Percentiles rank a stretch among this genome's conserved stretches.
Conservation (phyloP, 2,113 vertebrate species). For the Tupaia tana region DNA sequence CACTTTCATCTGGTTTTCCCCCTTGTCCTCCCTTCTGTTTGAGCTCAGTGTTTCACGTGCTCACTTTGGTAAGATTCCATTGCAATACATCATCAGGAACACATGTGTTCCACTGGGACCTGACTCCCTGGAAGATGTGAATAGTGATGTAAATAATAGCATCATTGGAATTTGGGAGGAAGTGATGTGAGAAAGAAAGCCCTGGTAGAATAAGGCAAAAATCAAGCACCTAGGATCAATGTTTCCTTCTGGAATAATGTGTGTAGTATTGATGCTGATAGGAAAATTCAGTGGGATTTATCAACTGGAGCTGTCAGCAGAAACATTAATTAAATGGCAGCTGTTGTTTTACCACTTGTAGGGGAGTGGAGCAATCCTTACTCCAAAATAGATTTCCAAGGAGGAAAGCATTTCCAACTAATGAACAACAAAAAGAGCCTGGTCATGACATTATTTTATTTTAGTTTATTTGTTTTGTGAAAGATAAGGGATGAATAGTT, state of each 20-base stretch:
- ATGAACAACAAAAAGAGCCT: constrained; percentile 74
- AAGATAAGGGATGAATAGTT: constrained; percentile 59
- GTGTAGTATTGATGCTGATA: constrained; percentile 61
- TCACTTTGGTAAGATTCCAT: constrained; percentile 68
- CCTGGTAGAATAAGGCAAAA: constrained; percentile 43
- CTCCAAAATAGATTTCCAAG: constrained; percentile 85
- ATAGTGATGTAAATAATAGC: constrained; percentile 61
- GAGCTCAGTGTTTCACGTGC: constrained; percentile 60
- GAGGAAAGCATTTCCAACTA: constrained; percentile 81
- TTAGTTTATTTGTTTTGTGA: constrained; percentile 51
- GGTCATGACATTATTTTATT: not conserved
- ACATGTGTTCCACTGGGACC: constrained; percentile 54
- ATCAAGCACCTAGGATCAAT: constrained; percentile 5
- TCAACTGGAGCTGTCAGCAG: constrained; percentile 91
- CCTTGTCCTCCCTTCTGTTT: constrained; percentile 29
- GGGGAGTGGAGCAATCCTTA: constrained; percentile 77
- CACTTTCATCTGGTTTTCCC: constrained; percentile 49
- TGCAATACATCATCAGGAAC: constrained; percentile 70
- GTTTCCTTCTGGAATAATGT: not conserved
- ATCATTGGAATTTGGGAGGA: constrained; percentile 55
- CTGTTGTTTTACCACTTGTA: constrained; percentile 84
- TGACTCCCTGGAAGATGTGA: constrained; percentile 67
- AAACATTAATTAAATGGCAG: constrained; percentile 84
- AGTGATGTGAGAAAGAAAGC: constrained; percentile 56
- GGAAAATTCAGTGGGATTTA: constrained; percentile 82